Evolutionary conservation across 2,888 invertebrate species (phyloP).

Genomic region (Salticus scenicus): DNA sequence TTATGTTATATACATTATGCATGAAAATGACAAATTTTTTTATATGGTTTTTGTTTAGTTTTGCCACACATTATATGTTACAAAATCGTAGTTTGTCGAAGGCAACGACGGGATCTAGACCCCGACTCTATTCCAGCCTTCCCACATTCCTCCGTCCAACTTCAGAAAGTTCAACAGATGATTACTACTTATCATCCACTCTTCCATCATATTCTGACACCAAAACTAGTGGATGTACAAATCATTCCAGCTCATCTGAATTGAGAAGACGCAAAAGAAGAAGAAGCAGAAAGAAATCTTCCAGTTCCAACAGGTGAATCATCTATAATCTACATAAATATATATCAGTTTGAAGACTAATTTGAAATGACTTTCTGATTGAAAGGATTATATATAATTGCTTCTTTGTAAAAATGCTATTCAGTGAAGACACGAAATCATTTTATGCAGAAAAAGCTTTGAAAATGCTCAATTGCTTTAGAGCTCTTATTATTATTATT

Average conservation of each 20-base stretch:
- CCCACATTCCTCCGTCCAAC: conserved; percentile 34
- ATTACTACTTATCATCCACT: conserved; percentile 6
- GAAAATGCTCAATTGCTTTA: too few species aligned
- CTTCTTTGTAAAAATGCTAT: too few species aligned
- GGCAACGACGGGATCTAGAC: neutral
- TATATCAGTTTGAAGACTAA: too few species aligned
- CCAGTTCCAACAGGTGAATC: conserved; percentile 53
- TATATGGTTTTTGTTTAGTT: too few species aligned
- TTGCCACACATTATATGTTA: neutral
- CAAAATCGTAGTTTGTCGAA: neutral
- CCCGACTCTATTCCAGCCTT: conserved; percentile 37
- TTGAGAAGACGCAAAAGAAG: conserved; percentile 25
- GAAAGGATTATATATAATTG: too few species aligned
- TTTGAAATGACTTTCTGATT: too few species aligned
- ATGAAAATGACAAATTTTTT: too few species aligned
- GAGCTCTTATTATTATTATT: too few species aligned
- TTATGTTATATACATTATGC: too few species aligned
- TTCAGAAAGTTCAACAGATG: conserved; percentile 48
- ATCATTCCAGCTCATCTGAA: conserved; percentile 46
- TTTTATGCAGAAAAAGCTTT: too few species aligned
- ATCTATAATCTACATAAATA: too few species aligned
- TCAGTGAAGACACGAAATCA: too few species aligned
- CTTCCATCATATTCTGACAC: conserved; percentile 13
- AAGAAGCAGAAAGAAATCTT: conserved; percentile 35
- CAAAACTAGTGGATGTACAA: neutral